A percentile compares a stretch with the other conserved stretches of the same genome.
phyloP scores from a whole-genome alignment of 2,797 vertebrate species.

The Pipistrellus nathusii region DNA sequence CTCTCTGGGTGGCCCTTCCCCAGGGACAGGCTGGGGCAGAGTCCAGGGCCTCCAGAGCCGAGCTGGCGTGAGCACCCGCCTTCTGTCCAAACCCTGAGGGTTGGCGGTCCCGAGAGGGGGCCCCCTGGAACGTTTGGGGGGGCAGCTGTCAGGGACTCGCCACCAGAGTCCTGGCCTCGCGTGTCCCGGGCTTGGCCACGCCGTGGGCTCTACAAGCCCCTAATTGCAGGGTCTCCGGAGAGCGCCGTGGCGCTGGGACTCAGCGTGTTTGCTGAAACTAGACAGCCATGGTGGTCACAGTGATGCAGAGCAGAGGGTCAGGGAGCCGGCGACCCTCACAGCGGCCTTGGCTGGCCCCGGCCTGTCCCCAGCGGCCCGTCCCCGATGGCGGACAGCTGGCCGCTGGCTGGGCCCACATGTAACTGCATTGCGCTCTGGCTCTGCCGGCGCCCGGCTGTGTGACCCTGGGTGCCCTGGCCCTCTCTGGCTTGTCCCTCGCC shows the following conservation, averaged over 20 bases:
- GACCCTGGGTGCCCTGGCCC: neutral
- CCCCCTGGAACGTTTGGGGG: rapidly evolving
- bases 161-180: neutral
- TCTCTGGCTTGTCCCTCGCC: neutral
- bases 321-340: too few relatives aligned
- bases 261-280: neutral
- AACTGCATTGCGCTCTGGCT: neutral
- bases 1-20: neutral
- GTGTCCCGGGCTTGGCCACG: neutral
- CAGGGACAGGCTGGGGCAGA: neutral
- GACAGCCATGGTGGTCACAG: too few relatives aligned
- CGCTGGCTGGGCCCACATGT: rapidly evolving
- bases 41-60: too few relatives aligned
- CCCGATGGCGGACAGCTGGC: too few relatives aligned
- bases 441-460: neutral
- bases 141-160: neutral
- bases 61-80: neutral
- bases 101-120: neutral
- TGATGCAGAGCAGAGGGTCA: neutral
- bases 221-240: neutral
- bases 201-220: neutral
- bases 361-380: rapidly evolving
- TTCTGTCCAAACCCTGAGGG: neutral
- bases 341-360: neutral
- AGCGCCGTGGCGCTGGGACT: too few relatives aligned